Percentiles rank a stretch among this genome's conserved stretches.
phyloP scores from a whole-genome alignment of 2,113 vertebrate genomes.

The Alaudala cheleensis region DNA sequence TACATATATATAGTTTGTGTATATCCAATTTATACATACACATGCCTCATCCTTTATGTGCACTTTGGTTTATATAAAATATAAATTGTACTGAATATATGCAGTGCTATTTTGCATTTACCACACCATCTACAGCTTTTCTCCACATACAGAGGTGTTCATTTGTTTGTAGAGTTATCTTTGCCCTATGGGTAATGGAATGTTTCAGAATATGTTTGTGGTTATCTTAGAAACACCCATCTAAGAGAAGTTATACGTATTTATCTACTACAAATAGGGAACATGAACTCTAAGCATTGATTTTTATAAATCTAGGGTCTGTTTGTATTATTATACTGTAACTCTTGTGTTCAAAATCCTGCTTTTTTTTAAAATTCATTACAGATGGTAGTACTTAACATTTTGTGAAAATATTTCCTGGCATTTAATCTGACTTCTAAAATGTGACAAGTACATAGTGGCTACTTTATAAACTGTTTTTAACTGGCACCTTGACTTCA shows the following conservation, averaged over 20 bases:
- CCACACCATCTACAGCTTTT: background rate
- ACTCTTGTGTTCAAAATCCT: background rate
- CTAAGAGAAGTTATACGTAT: background rate
- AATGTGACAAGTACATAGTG: background rate
- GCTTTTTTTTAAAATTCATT: background rate
- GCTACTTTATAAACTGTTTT: background rate
- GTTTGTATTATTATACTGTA: background rate
- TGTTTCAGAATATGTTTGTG: background rate
- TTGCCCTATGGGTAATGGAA: background rate
- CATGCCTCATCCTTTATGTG: background rate
- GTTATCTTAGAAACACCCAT: background rate
- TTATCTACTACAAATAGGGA: background rate
- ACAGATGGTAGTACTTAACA: background rate
- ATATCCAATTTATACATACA: background rate
- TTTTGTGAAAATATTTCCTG: background rate
- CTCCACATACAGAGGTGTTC: background rate
- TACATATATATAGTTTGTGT: background rate
- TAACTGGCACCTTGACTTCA: background rate
- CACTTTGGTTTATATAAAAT: background rate
- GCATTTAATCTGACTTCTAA: background rate
- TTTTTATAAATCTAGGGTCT: background rate
- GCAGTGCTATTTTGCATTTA: background rate
- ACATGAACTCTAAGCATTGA: background rate
- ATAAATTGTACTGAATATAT: background rate
- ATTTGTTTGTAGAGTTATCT: background rate